These are phyloP conservation scores for Trematocara unimaculatum DNA, from an alignment of 2,113 vertebrate genomes.

Conservation along the genomic window DNA sequence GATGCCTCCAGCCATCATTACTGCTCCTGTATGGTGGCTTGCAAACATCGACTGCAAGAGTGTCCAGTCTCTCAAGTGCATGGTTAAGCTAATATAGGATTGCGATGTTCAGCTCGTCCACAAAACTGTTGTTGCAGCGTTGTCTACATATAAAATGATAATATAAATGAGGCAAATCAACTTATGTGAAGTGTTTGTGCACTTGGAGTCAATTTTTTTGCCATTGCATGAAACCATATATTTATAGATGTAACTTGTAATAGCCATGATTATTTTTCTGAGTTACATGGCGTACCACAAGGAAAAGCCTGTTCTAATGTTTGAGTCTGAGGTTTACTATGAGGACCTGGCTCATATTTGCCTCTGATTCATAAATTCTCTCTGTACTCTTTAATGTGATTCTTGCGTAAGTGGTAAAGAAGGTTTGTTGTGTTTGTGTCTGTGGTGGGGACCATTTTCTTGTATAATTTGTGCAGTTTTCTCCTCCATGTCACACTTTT, in stretches of 20 bases:
- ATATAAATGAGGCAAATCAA: background rate
- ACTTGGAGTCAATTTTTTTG: background rate
- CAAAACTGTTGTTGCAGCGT: background rate
- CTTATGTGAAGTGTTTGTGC: background rate
- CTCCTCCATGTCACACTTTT: background rate
- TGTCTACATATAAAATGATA: background rate
- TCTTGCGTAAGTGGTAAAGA: background rate
- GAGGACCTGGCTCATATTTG: background rate
- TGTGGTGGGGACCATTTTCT: background rate
- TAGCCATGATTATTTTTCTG: background rate
- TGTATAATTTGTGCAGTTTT: background rate
- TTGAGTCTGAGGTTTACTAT: background rate
- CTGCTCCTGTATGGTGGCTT: background rate
- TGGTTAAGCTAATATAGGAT: background rate
- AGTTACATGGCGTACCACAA: background rate
- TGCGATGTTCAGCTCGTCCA: background rate
- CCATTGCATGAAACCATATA: background rate
- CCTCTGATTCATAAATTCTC: background rate
- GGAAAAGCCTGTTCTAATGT: background rate
- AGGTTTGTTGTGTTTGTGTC: background rate
- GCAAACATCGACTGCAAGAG: background rate
- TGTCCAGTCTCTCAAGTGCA: background rate
- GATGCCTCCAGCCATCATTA: background rate
- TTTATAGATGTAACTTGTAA: background rate
- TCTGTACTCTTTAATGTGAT: background rate